Conservation (phyloP, 2,888 invertebrate genomes). For the Leistus spinibarbis region DNA sequence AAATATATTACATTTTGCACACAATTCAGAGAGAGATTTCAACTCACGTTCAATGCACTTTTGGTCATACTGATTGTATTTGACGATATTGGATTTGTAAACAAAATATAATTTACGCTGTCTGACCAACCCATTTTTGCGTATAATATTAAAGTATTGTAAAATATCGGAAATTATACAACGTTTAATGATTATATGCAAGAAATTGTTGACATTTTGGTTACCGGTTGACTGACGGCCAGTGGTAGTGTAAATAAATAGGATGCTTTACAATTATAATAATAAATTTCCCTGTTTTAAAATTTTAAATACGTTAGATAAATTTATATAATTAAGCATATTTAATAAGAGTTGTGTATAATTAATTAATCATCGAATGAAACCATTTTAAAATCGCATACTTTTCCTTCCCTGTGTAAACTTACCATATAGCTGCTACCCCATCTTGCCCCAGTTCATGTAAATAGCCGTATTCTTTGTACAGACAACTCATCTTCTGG, state of each 20-base stretch:
- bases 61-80: slow-evolving; percentile 47
- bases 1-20: slow-evolving; percentile 6
- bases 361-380: too few species aligned
- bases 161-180: background rate
- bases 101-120: slow-evolving; percentile 55
- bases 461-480: too few species aligned
- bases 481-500: too few species aligned
- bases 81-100: slow-evolving; percentile 56
- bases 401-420: too few species aligned
- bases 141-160: background rate
- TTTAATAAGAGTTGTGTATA: too few species aligned
- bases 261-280: background rate
- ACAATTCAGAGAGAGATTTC: background rate
- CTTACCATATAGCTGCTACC: too few species aligned
- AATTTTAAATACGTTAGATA: too few species aligned
- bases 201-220: background rate
- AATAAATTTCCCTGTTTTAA: too few species aligned
- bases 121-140: slow-evolving; percentile 51
- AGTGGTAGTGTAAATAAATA: background rate
- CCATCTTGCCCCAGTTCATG: too few species aligned
- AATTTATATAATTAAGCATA: too few species aligned
- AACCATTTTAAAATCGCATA: too few species aligned
- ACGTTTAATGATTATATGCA: background rate
- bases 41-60: slow-evolving; percentile 50
- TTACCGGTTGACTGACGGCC: background rate